Evolutionary conservation across 2,113 vertebrate species (phyloP).

Genomic region (Deroptyus accipitrinus): DNA sequence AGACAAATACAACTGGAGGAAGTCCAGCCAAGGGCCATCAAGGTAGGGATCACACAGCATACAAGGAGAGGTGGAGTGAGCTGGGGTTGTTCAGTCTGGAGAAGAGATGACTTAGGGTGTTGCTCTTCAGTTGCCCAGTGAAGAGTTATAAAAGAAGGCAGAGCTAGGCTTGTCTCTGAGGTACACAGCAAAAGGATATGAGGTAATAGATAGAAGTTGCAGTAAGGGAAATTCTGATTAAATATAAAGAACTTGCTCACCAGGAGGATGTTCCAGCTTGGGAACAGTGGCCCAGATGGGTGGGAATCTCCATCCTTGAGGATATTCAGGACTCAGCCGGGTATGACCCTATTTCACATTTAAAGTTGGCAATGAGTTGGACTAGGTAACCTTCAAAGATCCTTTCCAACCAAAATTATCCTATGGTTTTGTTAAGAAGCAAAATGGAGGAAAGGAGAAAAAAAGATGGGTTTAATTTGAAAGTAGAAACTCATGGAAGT

Average conservation of each 20-base stretch:
- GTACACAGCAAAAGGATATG: background rate
- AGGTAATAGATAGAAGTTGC: background rate
- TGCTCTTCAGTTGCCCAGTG: background rate
- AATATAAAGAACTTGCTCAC: background rate
- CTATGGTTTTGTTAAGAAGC: background rate
- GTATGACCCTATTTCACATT: background rate
- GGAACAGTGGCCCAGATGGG: background rate
- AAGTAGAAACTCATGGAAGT: background rate
- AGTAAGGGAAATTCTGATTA: background rate
- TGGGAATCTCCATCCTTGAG: background rate
- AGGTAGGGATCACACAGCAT: background rate
- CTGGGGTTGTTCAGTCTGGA: accelerated
- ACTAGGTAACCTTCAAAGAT: background rate
- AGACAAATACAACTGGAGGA: background rate
- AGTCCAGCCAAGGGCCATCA: background rate
- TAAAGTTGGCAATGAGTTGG: background rate
- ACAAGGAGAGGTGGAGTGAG: background rate
- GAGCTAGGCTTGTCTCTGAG: background rate
- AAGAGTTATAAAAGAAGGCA: background rate
- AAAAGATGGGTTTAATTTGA: background rate
- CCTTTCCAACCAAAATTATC: background rate
- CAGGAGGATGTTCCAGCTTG: background rate
- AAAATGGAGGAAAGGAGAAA: background rate
- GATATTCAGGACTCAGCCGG: background rate
- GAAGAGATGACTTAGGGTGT: background rate